These are phyloP conservation scores for Centruroides vittatus DNA, from an alignment of 1,140 invertebrate genomes.

Conservation along the genomic window DNA sequence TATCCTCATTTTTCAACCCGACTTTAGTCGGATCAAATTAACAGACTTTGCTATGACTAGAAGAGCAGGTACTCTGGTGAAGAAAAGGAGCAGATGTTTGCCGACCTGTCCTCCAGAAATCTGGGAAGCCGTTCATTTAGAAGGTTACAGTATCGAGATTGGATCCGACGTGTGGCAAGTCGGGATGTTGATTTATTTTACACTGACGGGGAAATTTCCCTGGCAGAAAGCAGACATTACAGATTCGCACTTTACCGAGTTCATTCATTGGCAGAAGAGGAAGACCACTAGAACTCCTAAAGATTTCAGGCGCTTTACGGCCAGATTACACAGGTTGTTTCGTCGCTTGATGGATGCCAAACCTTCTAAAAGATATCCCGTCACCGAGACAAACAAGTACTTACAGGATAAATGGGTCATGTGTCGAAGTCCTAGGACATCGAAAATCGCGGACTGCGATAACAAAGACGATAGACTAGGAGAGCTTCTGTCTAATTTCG, in stretches of 20 bases:
- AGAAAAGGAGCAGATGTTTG: slow-evolving; percentile 28
- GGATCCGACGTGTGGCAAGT: slow-evolving; percentile 91
- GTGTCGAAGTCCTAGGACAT: slow-evolving; percentile 1
- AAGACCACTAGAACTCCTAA: slow-evolving; percentile 52
- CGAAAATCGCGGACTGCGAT: no score
- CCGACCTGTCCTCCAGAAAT: slow-evolving; percentile 63
- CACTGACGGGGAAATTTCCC: slow-evolving; percentile 80
- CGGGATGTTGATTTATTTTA: slow-evolving; percentile 85
- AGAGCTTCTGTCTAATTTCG: no score
- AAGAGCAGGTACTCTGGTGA: slow-evolving; percentile 49
- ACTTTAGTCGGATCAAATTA: slow-evolving; percentile 57
- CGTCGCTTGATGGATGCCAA: slow-evolving; percentile 56
- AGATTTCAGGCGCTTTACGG: slow-evolving; percentile 44
- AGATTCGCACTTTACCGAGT: slow-evolving; percentile 38
- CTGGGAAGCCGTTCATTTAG: slow-evolving; percentile 62
- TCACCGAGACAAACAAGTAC: slow-evolving; percentile 43
- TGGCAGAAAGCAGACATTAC: slow-evolving; percentile 78
- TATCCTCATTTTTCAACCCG: slow-evolving; percentile 25
- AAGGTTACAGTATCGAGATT: slow-evolving; percentile 56
- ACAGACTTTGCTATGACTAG: slow-evolving; percentile 85
- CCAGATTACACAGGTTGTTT: slow-evolving; percentile 49
- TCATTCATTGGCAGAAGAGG: slow-evolving; percentile 51
- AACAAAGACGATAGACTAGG: no score
- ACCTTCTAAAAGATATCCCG: slow-evolving; percentile 49
- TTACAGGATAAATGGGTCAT: slow-evolving; percentile 13